phyloP scores from a whole-genome alignment of 2,888 invertebrate species.

The Coelinius sp. region DNA sequence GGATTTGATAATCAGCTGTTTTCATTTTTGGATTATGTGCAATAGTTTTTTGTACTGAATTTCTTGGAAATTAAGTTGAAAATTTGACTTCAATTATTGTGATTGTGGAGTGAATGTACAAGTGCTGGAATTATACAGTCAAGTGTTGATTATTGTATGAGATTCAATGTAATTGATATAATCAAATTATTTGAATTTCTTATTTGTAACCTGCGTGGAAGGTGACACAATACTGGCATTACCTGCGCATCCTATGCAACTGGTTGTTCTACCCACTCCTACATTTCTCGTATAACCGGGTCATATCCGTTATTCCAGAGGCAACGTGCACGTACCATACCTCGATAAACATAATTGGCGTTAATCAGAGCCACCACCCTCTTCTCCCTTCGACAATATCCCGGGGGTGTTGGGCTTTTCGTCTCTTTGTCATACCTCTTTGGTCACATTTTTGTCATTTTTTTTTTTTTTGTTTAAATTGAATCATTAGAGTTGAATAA shows the following conservation, averaged over 20 bases:
- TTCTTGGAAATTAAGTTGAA: background rate
- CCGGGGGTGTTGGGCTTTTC: background rate
- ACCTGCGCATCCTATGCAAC: slow-evolving; percentile 55
- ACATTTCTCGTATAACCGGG: slow-evolving; percentile 31
- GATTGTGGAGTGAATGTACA: slow-evolving; percentile 45
- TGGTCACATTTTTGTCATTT: background rate
- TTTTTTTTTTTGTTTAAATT: background rate
- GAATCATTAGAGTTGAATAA: background rate
- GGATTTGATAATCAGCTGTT: background rate
- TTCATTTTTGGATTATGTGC: background rate
- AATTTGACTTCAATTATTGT: slow-evolving; percentile 37
- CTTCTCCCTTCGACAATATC: slow-evolving; percentile 30
- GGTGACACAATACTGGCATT: slow-evolving; percentile 39
- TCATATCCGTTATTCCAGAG: slow-evolving; percentile 40
- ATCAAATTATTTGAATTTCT: background rate
- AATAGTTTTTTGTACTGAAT: background rate
- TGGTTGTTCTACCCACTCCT: slow-evolving; percentile 50
- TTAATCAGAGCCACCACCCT: slow-evolving; percentile 34
- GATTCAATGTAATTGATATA: background rate
- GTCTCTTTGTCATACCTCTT: background rate
- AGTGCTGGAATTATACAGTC: background rate
- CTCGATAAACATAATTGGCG: slow-evolving; percentile 44
- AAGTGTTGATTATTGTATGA: background rate
- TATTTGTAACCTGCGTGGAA: slow-evolving; percentile 27
- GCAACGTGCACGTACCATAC: slow-evolving; percentile 34